Evolutionary conservation across 92 coral and sea anemone genomes (phyloP).

Genomic region (Heteractis magnifica): DNA sequence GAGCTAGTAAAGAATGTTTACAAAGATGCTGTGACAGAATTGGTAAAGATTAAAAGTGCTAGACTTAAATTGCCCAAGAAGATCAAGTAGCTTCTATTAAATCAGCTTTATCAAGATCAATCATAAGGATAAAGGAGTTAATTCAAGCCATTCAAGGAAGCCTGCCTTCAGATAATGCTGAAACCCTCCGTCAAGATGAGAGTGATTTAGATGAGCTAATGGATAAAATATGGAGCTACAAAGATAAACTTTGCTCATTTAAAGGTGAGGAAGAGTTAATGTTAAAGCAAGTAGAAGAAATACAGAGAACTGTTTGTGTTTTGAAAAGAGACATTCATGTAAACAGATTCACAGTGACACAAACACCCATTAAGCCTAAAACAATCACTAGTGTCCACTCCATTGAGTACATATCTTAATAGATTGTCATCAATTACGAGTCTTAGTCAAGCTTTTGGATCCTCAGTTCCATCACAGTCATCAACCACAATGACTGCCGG

Average conservation of each 20-base stretch:
- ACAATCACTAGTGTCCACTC: background rate
- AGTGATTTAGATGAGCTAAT: conserved; percentile 8
- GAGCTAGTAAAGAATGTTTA: conserved; percentile 16
- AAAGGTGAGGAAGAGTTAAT: background rate
- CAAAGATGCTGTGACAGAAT: conserved; percentile 34
- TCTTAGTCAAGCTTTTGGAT: background rate
- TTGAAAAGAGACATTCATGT: conserved; percentile 2
- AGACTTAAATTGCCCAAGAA: conserved; percentile 14
- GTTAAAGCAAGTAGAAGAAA: conserved; percentile 10
- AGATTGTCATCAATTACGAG: background rate
- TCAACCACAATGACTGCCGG: conserved; percentile 19
- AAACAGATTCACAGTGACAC: background rate
- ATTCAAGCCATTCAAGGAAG: background rate
- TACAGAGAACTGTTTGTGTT: conserved; percentile 13
- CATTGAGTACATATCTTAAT: background rate
- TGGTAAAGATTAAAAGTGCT: conserved; percentile 14
- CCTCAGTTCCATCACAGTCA: background rate
- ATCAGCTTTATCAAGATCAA: conserved; percentile 10
- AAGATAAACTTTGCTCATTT: background rate
- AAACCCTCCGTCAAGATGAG: conserved; percentile 25
- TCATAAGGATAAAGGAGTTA: background rate
- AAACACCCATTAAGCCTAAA: background rate
- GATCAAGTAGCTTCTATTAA: conserved; percentile 1
- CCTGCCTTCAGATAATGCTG: background rate
- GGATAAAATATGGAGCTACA: conserved; percentile 19